Evolutionary conservation across 2,113 vertebrate species (phyloP), one percentile per base, ranked within the genome.

Genomic region (Mionectes macconnelli): DNA sequence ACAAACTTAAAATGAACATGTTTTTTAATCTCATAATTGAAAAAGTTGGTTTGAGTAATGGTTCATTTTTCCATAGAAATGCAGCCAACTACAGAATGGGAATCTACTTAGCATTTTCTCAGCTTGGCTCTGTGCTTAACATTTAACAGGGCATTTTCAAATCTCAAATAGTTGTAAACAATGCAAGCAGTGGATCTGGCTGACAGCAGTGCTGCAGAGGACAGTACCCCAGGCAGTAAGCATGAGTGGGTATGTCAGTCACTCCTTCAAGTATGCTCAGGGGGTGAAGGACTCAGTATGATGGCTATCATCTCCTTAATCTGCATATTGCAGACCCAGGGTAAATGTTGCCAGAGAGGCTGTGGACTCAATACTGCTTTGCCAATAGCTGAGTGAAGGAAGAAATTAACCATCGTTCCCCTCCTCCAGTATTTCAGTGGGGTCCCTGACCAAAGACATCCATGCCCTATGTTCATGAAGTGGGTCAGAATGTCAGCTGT

Each of bases 111-210:
- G 40, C 33, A 62, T 88, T 94, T 96, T 86, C 55, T 62, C 80
- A 87, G 31, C 28, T 87, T 79, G 37, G 15, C 57, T 78, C 59
- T 69, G 40, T 55, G 49, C 27, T 85, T 85, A n/a, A n/a, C 30
- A 67, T 95, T 92, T 75, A 87, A 75, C 49, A 83, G 60, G 40
- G 35, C 16, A 82, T 82, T 82, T 77, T 70, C 72, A 90, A 69
- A 85, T 33, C 42, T 90, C 69, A 81, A 28, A 59, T 39, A 82
- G 39, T 40, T 72, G 70, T 67, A 57, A 96, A 82, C 37, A 86
- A 25, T 16, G 30, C 28, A 62, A 86, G 67, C 31, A 9, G 8
- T 49, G 35, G 74, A 24, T 84, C 45, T 92, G 66, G 81, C 90
- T 78, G 82, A 84, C 92, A 78, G 74, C 90, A 77, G 76, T 35